Evolutionary conservation across 2,797 vertebrate genomes (phyloP), one percentile per base, ranked within the genome.

Genomic region (Fistularia commersonii): DNA sequence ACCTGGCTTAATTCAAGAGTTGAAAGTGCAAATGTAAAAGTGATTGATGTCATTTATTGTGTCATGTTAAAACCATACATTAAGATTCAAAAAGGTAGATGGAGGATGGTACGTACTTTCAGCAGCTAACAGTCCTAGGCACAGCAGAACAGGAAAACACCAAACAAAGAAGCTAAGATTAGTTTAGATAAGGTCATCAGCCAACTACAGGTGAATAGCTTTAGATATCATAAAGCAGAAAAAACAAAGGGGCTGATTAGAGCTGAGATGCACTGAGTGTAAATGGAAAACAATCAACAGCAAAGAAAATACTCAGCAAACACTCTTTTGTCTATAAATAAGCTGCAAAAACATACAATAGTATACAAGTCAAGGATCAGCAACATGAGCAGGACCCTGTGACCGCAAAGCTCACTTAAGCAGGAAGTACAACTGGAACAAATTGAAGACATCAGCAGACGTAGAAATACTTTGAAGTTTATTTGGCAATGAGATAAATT

Each of bases 121-220:
- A 83, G 96, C 96, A 66, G 96, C 96, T 93, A 99, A 92, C 90
- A 99, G 93, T 98, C 97, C 97, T 98, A 96, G 81, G 85, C 90
- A 90, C 85, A 84, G 90, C 91, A 93, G 88, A 92, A 93, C 94
- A 74, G 69, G 44, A 64, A 54, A 71, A 71, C 67, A 84, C 56
- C n/a, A n/a, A n/a, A n/a, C n/a, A n/a, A n/a, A 83, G 51, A 85
- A 51, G 71, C 40, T 54, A 57, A 70, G 14, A 77, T 83, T 83
- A 86, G 74, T 78, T 46, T n/a, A 39, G 8, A 14, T 48, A 15
- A 69, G 42, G 54, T 61, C 50, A 38, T 35, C 37, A 45, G 48
- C 41, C 7, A 57, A 36, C 57, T 61, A 54, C 8, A 5, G 36
- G 56, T 45, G 53, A 66, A 69, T 14, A 33, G 67, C 39, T 23